These are phyloP conservation scores for Garrulus glandarius DNA, from an alignment of 2,797 vertebrate genomes.

Conservation along the genomic window DNA sequence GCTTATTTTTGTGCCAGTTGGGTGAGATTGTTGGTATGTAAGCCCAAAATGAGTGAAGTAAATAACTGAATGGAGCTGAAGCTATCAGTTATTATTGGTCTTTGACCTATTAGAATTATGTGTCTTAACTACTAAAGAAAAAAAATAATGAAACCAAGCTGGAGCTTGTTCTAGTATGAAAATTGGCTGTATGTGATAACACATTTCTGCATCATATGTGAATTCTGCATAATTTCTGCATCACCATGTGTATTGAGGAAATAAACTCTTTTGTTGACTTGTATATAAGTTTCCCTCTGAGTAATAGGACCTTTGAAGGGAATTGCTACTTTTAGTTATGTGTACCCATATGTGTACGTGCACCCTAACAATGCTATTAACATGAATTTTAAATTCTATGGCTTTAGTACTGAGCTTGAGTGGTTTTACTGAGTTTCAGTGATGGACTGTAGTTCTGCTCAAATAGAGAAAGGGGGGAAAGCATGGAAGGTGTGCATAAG, in stretches of 20 bases:
- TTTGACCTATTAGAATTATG: not conserved
- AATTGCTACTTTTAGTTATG: not conserved
- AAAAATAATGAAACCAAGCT: not conserved
- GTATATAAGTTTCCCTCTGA: not conserved
- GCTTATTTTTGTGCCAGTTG: not conserved
- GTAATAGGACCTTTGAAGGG: not conserved
- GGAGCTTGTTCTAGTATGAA: not conserved
- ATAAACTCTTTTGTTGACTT: not conserved
- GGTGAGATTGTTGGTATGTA: not conserved
- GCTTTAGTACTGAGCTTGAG: not conserved
- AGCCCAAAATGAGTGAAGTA: not conserved
- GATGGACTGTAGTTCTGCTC: not conserved
- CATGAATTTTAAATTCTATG: not conserved
- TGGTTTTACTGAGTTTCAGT: not conserved
- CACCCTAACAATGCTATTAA: not conserved
- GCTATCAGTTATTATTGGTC: not conserved
- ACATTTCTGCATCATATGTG: not conserved
- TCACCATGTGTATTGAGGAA: not conserved
- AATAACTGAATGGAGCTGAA: not conserved
- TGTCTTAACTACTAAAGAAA: not conserved
- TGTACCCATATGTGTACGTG: not conserved
- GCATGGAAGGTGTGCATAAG: not conserved
- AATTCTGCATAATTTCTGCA: not conserved
- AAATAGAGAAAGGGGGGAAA: not conserved
- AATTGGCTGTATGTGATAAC: not conserved